Evolutionary conservation across 2,797 vertebrate species (phyloP).

Genomic region (Chrosomus eos): DNA sequence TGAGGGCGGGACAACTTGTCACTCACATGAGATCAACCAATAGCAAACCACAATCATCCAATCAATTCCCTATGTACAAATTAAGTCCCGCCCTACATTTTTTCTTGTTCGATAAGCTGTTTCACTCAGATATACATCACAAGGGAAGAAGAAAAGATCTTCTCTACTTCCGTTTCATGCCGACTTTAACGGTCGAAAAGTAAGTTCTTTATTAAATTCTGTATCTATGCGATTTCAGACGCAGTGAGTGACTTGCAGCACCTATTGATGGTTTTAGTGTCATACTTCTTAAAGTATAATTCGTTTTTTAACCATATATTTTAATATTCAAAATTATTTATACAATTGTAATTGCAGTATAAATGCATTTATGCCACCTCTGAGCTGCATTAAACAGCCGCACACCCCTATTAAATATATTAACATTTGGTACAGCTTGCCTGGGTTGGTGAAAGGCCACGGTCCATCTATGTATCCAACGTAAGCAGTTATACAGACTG

Average conservation of each 20-base stretch:
- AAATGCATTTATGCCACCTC: not conserved
- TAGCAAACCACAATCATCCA: not conserved
- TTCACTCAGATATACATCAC: not conserved
- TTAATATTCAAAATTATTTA: not conserved
- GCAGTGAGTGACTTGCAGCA: not conserved
- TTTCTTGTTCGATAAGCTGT: not conserved
- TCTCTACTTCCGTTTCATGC: not conserved
- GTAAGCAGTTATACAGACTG: slow-evolving; percentile 87
- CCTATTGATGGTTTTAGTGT: not conserved
- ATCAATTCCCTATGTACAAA: too few relatives aligned
- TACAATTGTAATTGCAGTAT: not conserved
- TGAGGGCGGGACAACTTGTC: not conserved
- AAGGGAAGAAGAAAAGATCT: not conserved
- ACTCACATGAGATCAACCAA: not conserved
- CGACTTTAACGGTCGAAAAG: not conserved
- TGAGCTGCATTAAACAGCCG: not conserved
- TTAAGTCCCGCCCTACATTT: not conserved
- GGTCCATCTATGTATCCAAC: slow-evolving; percentile 95
- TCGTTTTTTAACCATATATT: not conserved
- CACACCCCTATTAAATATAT: not conserved
- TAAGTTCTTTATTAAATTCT: not conserved
- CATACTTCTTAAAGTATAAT: not conserved
- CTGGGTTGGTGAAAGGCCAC: slow-evolving; percentile 93
- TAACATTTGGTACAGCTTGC: slow-evolving; percentile 69
- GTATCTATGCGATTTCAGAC: not conserved